Evolutionary conservation across 2,888 invertebrate species (phyloP).

Genomic region (Nomada fucata): DNA sequence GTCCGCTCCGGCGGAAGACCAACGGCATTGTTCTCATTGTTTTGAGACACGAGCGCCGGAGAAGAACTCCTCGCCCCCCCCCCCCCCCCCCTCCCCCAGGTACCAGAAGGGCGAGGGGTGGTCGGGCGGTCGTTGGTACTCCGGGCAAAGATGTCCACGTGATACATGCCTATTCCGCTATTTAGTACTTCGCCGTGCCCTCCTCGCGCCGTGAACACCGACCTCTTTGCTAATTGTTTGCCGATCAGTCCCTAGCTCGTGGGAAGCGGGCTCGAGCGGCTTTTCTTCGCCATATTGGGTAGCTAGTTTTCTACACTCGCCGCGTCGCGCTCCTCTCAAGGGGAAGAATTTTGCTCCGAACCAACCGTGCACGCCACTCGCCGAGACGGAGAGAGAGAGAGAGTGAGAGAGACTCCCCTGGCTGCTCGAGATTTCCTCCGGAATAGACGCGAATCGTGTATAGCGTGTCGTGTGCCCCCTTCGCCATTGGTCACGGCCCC

Average conservation of each 20-base stretch:
- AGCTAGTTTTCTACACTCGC: slow-evolving; percentile 53
- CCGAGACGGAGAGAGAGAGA: no score
- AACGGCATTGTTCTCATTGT: slow-evolving; percentile 77
- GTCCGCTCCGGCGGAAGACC: slow-evolving; percentile 71
- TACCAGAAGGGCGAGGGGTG: slow-evolving; percentile 13
- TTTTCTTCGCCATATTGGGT: slow-evolving; percentile 66
- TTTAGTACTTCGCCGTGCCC: slow-evolving; percentile 61
- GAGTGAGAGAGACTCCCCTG: not conserved
- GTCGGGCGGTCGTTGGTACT: slow-evolving; percentile 3
- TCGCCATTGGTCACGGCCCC: slow-evolving; percentile 6
- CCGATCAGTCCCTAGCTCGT: slow-evolving; percentile 68
- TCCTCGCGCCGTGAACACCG: slow-evolving; percentile 53
- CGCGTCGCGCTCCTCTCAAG: not conserved
- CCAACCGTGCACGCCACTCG: not conserved
- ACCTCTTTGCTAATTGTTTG: slow-evolving; percentile 72
- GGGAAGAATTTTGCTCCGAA: not conserved
- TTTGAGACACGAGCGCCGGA: slow-evolving; percentile 60
- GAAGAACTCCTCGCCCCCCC: not conserved
- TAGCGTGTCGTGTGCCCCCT: not conserved
- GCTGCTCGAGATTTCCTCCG: slow-evolving; percentile 11
- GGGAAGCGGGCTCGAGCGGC: slow-evolving; percentile 60
- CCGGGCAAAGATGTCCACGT: slow-evolving; percentile 63
- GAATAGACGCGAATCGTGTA: not conserved
- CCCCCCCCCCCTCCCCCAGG: no score
- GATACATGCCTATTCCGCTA: slow-evolving; percentile 65